Conservation (phyloP, 2,888 invertebrate genomes). For the Eupelmus urozonus region DNA sequence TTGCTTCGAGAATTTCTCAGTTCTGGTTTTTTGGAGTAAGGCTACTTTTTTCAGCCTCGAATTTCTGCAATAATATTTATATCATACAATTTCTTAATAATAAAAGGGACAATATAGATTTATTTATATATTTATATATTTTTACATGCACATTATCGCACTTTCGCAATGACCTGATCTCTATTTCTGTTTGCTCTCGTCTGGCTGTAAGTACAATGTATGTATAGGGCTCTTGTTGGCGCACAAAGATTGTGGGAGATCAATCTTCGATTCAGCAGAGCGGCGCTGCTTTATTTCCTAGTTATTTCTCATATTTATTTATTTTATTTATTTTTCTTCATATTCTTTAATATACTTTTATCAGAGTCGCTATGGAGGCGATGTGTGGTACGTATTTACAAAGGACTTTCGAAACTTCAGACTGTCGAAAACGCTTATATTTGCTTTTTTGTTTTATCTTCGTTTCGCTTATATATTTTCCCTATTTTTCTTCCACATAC, state of each 20-base stretch:
- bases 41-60: not conserved
- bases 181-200: conserved; percentile 19
- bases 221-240: conserved; percentile 72
- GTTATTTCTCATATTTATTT: conserved; percentile 9
- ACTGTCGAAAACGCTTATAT: conserved; percentile 32
- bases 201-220: not conserved
- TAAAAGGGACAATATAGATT: conserved; percentile 36
- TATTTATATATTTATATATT: conserved; percentile 26
- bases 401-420: conserved; percentile 43
- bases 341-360: conserved; percentile 21
- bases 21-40: not conserved
- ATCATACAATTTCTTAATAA: conserved; percentile 8
- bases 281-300: conserved; percentile 62
- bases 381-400: conserved; percentile 56
- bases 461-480: conserved; percentile 7
- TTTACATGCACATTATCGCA: conserved; percentile 27
- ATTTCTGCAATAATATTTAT: conserved; percentile 1
- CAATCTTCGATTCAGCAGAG: conserved; percentile 72
- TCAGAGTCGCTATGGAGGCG: conserved; percentile 25
- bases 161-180: conserved; percentile 26
- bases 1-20: not conserved
- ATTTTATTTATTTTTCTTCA: conserved; percentile 9
- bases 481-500: conserved; percentile 21
- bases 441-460: not conserved
- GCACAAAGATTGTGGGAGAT: conserved; percentile 73